These are phyloP conservation scores for Todiramphus chloris DNA, from an alignment of 2,113 vertebrate species.

Conservation along the genomic window DNA sequence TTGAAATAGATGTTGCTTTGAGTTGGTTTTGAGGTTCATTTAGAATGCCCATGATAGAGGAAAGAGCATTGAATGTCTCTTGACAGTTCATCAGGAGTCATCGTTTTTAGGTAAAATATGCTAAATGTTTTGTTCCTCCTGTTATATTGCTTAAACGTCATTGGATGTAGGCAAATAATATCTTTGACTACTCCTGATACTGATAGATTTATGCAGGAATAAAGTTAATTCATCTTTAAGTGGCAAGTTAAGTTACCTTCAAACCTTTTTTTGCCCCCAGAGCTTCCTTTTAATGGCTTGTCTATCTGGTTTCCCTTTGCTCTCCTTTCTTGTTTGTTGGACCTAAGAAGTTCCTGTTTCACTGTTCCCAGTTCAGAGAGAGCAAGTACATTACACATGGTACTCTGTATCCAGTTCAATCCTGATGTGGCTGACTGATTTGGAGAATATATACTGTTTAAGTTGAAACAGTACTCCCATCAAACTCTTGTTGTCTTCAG, in stretches of 20 bases:
- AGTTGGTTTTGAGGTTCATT: not conserved
- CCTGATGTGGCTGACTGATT: not conserved
- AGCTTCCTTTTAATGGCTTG: not conserved
- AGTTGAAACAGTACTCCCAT: not conserved
- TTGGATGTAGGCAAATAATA: not conserved
- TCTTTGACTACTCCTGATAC: not conserved
- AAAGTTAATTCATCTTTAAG: not conserved
- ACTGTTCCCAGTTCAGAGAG: not conserved
- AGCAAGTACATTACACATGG: not conserved
- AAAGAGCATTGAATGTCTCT: not conserved
- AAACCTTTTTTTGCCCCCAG: not conserved
- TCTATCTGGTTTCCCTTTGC: not conserved
- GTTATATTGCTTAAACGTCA: not conserved
- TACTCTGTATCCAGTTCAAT: not conserved
- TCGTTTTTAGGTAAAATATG: not conserved
- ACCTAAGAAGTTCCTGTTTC: not conserved
- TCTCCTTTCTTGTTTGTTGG: not conserved
- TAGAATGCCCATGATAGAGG: not conserved
- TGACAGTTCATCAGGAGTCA: not conserved
- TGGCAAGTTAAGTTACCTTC: not conserved
- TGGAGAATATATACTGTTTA: fast-evolving
- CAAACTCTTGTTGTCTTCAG: not conserved
- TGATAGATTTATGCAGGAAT: not conserved
- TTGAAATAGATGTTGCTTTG: not conserved
- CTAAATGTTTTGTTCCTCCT: not conserved